A percentile compares a stretch with the other conserved stretches of the same genome.
Evolutionary conservation across 2,113 vertebrate genomes (phyloP).

Genomic region (Helogale parvula): DNA sequence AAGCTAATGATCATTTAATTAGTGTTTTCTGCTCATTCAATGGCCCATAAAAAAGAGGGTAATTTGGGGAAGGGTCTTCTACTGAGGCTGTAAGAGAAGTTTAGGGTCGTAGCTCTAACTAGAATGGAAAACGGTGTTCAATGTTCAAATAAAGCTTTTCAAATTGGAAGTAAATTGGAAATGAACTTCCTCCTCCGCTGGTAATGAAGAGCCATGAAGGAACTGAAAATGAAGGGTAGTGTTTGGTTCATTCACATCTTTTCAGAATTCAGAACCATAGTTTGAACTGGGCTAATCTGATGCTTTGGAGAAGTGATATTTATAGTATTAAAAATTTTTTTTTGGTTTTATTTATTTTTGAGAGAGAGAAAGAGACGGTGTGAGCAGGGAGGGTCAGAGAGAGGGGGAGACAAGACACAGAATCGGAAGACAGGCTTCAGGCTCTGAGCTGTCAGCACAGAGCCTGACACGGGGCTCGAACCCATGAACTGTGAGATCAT

Average conservation of each 20-base stretch:
- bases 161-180: not conserved
- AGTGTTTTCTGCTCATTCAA: conserved; percentile 54
- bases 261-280: not conserved
- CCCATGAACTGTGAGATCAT: too few relatives aligned
- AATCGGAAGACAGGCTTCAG: too few relatives aligned
- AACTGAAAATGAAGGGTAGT: not conserved
- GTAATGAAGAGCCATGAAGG: not conserved
- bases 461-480: too few relatives aligned
- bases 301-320: not conserved
- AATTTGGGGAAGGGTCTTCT: not conserved
- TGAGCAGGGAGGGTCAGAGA: too few relatives aligned
- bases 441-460: too few relatives aligned
- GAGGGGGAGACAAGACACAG: too few relatives aligned
- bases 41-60: not conserved
- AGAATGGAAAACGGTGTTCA: not conserved
- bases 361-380: too few relatives aligned
- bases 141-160: not conserved
- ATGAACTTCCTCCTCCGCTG: not conserved
- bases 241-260: not conserved
- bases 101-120: not conserved
- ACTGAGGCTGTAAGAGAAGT: not conserved
- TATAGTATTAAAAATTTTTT: too few relatives aligned
- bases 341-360: too few relatives aligned
- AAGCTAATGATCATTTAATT: conserved; percentile 60
- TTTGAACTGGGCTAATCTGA: not conserved